Evolutionary conservation across 1,140 invertebrate species (phyloP).

Genomic region (Stegodyphus mimosarum): DNA sequence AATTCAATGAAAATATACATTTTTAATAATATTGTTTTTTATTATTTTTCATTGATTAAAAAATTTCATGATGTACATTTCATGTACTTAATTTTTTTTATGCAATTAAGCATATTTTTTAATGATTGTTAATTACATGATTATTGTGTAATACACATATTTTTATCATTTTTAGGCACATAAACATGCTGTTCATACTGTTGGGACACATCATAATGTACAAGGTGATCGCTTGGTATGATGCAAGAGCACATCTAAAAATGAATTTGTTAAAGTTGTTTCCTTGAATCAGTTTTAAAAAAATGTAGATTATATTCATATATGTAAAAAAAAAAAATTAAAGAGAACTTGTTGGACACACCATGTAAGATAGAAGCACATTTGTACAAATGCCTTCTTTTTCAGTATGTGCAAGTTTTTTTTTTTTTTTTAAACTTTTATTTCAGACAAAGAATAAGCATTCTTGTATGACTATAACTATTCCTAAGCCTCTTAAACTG

Average conservation of each 20-base stretch:
- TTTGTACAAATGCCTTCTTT: conserved; percentile 56
- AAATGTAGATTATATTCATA: conserved; percentile 43
- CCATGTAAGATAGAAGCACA: conserved; percentile 57
- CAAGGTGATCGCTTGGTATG: conserved; percentile 60
- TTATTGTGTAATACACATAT: neutral
- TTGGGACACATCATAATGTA: conserved; percentile 52
- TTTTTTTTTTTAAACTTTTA: too few species aligned
- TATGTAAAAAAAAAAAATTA: conserved; percentile 32
- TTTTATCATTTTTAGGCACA: conserved; percentile 34
- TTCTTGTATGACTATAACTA: too few species aligned
- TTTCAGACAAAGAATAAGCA: too few species aligned
- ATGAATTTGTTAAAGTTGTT: conserved; percentile 24
- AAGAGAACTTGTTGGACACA: conserved; percentile 33
- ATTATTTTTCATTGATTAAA: too few species aligned
- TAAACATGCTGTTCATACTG: conserved; percentile 59
- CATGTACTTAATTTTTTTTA: too few species aligned
- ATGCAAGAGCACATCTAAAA: neutral
- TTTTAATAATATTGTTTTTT: too few species aligned
- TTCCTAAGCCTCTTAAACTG: too few species aligned
- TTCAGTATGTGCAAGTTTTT: neutral
- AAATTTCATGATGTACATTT: too few species aligned
- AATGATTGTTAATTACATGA: neutral
- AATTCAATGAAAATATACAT: too few species aligned
- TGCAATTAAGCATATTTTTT: too few species aligned
- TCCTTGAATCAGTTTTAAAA: conserved; percentile 28